phyloP scores from a whole-genome alignment of 2,797 vertebrate species.

The Tinamus major region DNA sequence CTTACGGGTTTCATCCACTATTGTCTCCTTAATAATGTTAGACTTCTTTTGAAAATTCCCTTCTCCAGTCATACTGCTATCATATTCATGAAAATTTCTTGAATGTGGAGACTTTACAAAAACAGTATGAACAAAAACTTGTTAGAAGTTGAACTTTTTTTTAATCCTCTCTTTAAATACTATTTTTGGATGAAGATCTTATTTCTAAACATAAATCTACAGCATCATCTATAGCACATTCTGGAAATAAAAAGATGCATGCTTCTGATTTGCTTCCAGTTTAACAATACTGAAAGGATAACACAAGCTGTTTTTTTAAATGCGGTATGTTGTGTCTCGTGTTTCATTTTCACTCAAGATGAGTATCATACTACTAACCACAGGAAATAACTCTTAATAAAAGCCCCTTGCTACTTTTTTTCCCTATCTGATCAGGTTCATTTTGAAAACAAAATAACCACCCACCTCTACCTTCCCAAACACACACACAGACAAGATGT shows the following conservation, averaged over 20 bases:
- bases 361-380: not conserved
- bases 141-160: not conserved
- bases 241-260: not conserved
- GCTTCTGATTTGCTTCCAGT: not conserved
- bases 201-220: not conserved
- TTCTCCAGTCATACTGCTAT: not conserved
- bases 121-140: not conserved
- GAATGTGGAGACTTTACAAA: conserved; percentile 45
- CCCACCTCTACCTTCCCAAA: too few relatives aligned
- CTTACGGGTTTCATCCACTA: conserved; percentile 28
- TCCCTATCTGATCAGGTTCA: too few relatives aligned
- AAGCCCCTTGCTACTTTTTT: not conserved
- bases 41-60: not conserved
- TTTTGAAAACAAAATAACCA: too few relatives aligned
- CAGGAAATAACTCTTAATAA: not conserved
- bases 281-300: not conserved
- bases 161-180: not conserved
- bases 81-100: not conserved
- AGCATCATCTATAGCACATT: not conserved
- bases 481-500: too few relatives aligned
- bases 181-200: not conserved
- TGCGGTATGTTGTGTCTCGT: fast-evolving
- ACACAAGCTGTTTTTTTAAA: too few relatives aligned
- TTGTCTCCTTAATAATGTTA: not conserved
- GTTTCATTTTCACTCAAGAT: not conserved